These are phyloP conservation scores for Scomber japonicus DNA, from an alignment of 2,113 vertebrate species.

Conservation along the genomic window DNA sequence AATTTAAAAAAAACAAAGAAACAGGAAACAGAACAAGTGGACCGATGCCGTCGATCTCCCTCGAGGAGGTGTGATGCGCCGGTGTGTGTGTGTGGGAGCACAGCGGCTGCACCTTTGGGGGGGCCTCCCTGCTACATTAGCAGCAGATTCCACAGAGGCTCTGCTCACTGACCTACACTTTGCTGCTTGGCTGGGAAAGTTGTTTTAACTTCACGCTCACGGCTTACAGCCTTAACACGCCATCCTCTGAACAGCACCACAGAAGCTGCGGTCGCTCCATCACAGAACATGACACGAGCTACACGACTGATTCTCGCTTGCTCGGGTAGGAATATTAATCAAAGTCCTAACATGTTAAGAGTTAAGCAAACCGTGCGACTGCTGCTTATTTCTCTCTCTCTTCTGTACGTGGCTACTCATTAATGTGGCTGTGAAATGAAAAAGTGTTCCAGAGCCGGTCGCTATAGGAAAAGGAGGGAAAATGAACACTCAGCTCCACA, in stretches of 20 bases:
- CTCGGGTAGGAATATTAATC: constrained; percentile 10
- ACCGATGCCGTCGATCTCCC: neutral
- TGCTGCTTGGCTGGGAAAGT: constrained; percentile 71
- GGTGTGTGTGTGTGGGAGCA: constrained; percentile 13
- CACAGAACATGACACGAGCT: neutral
- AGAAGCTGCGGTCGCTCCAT: neutral
- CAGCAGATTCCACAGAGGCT: constrained; percentile 52
- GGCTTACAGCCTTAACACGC: constrained; percentile 49
- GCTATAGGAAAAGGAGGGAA: constrained; percentile 34
- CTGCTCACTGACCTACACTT: constrained; percentile 33
- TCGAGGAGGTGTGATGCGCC: constrained; percentile 1
- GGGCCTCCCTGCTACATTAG: constrained; percentile 38
- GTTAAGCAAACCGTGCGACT: constrained; percentile 22
- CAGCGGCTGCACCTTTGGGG: constrained; percentile 39
- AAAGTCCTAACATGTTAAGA: constrained; percentile 7
- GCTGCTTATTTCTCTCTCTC: constrained; percentile 7
- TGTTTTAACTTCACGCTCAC: constrained; percentile 66
- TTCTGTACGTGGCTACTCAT: constrained; percentile 27
- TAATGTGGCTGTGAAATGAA: constrained; percentile 44
- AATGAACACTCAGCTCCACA: constrained; percentile 44
- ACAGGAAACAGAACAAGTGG: neutral
- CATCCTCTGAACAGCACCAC: constrained; percentile 10
- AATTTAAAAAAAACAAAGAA: too few species aligned
- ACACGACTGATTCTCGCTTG: neutral
- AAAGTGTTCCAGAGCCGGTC: constrained; percentile 46